These are phyloP conservation scores for Sturmia bella DNA, from an alignment of 2,888 invertebrate species.

Conservation along the genomic window DNA sequence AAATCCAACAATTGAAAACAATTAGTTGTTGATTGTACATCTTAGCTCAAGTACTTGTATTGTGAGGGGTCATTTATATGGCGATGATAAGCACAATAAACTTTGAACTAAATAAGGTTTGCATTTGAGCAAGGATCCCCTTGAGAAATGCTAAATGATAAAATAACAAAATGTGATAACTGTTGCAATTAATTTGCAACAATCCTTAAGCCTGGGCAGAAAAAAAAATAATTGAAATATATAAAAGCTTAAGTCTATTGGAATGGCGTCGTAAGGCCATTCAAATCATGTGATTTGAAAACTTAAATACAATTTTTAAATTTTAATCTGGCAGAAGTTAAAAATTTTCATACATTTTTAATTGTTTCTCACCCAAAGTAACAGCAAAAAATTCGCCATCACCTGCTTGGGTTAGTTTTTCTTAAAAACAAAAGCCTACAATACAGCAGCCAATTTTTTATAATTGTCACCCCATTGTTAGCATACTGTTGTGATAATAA, in stretches of 20 bases:
- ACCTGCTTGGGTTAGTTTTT: no score
- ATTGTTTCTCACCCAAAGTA: no score
- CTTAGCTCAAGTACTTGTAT: background rate
- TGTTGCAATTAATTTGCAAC: slow-evolving; percentile 3
- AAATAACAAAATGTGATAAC: slow-evolving; percentile 32
- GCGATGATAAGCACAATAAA: slow-evolving; percentile 3
- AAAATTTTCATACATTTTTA: background rate
- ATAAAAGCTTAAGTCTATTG: no score
- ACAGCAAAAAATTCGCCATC: no score
- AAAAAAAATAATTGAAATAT: background rate
- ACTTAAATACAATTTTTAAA: no score
- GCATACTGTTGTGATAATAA: slow-evolving; percentile 52
- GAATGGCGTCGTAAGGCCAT: no score
- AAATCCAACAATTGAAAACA: slow-evolving; percentile 10
- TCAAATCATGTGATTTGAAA: no score
- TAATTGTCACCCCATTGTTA: background rate
- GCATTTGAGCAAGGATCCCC: background rate
- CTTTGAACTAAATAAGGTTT: background rate
- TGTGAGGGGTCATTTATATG: slow-evolving; percentile 40
- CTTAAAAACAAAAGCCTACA: no score
- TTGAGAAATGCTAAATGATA: slow-evolving; percentile 17
- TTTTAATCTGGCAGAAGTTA: background rate
- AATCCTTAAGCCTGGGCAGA: background rate
- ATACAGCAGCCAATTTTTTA: no score
- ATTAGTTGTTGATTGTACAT: slow-evolving; percentile 39